phyloP scores from a whole-genome alignment of 1,140 invertebrate genomes.

The Trichonephila inaurata region DNA sequence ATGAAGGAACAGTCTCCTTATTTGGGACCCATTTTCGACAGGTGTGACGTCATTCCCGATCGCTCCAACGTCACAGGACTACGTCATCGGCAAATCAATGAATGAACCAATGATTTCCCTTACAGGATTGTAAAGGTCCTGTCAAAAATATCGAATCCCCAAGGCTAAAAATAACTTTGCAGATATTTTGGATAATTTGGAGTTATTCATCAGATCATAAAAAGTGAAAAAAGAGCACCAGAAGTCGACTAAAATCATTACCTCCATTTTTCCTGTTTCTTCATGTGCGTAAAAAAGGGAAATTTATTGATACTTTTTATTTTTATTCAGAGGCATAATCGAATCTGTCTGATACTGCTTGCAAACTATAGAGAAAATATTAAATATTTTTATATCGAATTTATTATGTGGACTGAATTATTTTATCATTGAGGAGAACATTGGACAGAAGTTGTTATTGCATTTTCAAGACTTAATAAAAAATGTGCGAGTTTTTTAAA shows the following conservation, averaged over 20 bases:
- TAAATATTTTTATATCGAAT: no score
- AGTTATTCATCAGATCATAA: neutral
- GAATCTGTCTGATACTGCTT: no score
- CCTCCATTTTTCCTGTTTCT: neutral
- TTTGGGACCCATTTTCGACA: constrained; percentile 45
- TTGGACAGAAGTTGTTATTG: no score
- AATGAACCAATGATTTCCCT: constrained; percentile 46
- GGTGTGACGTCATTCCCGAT: constrained; percentile 53
- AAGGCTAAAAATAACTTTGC: constrained; percentile 36
- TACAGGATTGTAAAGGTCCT: constrained; percentile 23
- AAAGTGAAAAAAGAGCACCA: neutral
- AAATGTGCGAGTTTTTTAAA: no score
- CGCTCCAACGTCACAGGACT: neutral
- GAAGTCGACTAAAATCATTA: neutral
- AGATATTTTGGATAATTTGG: neutral
- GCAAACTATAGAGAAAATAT: no score
- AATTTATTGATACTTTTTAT: no score
- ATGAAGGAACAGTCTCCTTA: constrained; percentile 2
- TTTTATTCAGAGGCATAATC: no score
- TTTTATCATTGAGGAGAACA: no score
- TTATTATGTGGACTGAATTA: no score
- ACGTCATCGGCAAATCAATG: constrained; percentile 42
- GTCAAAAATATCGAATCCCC: constrained; percentile 46
- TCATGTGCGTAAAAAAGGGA: no score
- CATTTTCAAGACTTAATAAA: no score